Evolutionary conservation across 2,888 invertebrate species (phyloP), one percentile per base, ranked within the genome.

Genomic region (Drosophila birchii): DNA sequence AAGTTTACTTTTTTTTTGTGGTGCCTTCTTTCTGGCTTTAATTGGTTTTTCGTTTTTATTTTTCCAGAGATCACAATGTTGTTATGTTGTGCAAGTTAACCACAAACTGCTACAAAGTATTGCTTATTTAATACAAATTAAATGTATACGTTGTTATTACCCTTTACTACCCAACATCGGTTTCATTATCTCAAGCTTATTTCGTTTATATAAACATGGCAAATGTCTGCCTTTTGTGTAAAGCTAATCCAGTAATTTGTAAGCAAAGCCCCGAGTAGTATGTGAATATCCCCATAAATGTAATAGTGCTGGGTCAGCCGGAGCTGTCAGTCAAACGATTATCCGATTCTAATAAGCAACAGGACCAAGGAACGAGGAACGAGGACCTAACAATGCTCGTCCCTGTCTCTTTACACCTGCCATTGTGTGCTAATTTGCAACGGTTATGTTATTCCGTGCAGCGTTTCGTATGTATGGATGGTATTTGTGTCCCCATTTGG

Each of bases 341-440:
- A 68, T 54, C 54, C 44, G 66, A 53, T 64, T 66, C 66, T 38
- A 67, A 54, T 67, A 70, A 39, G 44, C 39, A 20, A 45, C n/a
- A 70, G 72, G 59, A 51, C 43, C 38, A 12, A 26, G 45, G 16
- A 45, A 8, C 26, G 16, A 26, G 45, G 26, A 20, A 5, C 16
- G 1, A 51, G 69, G 47, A 43, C 34, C 32, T 51, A 53, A 56
- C 51, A 72, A 72, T 53, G 38, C 39, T 45, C 36, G 56, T 51
- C 36, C 44, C 55, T 41, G 39, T 18, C 63, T 49, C 32, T n/a
- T 64, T 38, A 45, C 64, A 57, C 47, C 49, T 47, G 72, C 67
- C 53, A 73, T 72, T 64, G 75, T 75, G 43, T 56, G 74, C 78
- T 78, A 88, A 88, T 83, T 86, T 87, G 86, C 67, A 78, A 82